phyloP scores from a whole-genome alignment of 1,140 invertebrate species.

The Drosophila varians region DNA sequence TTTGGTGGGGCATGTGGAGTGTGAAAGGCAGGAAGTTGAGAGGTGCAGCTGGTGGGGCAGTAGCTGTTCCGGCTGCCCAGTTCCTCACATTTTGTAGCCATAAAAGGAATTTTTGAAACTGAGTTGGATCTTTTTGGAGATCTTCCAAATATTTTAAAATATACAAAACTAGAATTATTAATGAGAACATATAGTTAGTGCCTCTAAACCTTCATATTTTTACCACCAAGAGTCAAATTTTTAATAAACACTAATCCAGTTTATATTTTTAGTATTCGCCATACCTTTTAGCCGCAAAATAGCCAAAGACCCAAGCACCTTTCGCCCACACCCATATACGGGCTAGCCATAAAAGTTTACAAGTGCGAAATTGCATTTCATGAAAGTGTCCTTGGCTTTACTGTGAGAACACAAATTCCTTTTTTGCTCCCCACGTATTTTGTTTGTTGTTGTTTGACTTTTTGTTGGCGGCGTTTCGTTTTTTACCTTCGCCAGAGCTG shows the following conservation, averaged over 20 bases:
- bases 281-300: slow-evolving; percentile 3
- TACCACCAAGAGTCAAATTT: too few species aligned
- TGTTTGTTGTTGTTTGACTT: slow-evolving; percentile 35
- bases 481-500: slow-evolving; percentile 17
- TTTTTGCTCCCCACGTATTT: slow-evolving; percentile 4
- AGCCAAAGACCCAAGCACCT: slow-evolving; percentile 33
- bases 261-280: not conserved
- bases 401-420: slow-evolving; percentile 49
- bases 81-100: slow-evolving; percentile 13
- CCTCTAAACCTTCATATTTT: too few species aligned
- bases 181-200: too few species aligned
- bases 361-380: slow-evolving; percentile 82
- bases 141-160: not conserved
- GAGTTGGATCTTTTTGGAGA: too few species aligned
- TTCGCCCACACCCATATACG: slow-evolving; percentile 26
- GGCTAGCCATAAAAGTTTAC: slow-evolving; percentile 77
- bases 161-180: too few species aligned
- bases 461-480: slow-evolving; percentile 24
- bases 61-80: slow-evolving; percentile 6
- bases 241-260: not conserved
- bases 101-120: not conserved
- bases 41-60: slow-evolving; percentile 4
- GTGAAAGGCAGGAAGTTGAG: slow-evolving; percentile 28
- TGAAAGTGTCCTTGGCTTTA: slow-evolving; percentile 79
- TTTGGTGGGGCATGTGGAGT: slow-evolving; percentile 7